Evolutionary conservation across 2,888 invertebrate species (phyloP).

Genomic region (Matsumyia berberina): DNA sequence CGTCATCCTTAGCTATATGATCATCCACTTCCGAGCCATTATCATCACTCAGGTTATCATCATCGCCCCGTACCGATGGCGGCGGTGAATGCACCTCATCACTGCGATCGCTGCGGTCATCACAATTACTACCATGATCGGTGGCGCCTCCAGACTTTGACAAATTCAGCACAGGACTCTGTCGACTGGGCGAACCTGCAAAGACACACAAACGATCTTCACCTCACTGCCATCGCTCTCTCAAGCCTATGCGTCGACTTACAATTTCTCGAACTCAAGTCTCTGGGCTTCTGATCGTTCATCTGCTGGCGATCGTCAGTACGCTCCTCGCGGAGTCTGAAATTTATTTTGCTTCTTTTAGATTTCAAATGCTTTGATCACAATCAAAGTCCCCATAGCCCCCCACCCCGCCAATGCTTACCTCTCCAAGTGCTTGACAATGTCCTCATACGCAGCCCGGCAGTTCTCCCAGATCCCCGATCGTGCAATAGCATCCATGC

Average conservation of each 20-base stretch:
- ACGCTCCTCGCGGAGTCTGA: slow-evolving; percentile 93
- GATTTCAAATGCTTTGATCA: slow-evolving; percentile 63
- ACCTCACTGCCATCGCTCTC: background rate
- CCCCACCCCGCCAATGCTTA: slow-evolving; percentile 85
- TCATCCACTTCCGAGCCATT: slow-evolving; percentile 94
- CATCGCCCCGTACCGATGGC: slow-evolving; percentile 87
- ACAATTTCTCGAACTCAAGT: slow-evolving; percentile 95
- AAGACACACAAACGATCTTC: slow-evolving; percentile 27
- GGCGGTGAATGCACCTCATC: slow-evolving; percentile 86
- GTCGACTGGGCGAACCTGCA: slow-evolving; percentile 91
- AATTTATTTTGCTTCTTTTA: slow-evolving; percentile 76
- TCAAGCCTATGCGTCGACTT: slow-evolving; percentile 80
- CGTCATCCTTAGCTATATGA: slow-evolving; percentile 91
- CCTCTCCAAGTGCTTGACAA: slow-evolving; percentile 97
- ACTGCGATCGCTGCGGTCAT: slow-evolving; percentile 87
- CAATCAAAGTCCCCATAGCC: slow-evolving; percentile 1
- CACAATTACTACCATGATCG: slow-evolving; percentile 88
- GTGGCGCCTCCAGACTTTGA: slow-evolving; percentile 92
- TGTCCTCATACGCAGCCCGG: slow-evolving; percentile 96
- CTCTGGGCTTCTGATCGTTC: slow-evolving; percentile 92
- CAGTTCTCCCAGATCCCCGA: slow-evolving; percentile 98
- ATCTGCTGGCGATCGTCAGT: slow-evolving; percentile 94
- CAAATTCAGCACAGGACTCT: slow-evolving; percentile 96
- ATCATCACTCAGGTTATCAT: slow-evolving; percentile 93
- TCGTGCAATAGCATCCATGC: slow-evolving; percentile 95